A percentile compares a stretch with the other conserved stretches of the same genome.
phyloP scores from a whole-genome alignment of 37 sponge, comb jelly and placozoan genomes.

The Geodia barretti region DNA sequence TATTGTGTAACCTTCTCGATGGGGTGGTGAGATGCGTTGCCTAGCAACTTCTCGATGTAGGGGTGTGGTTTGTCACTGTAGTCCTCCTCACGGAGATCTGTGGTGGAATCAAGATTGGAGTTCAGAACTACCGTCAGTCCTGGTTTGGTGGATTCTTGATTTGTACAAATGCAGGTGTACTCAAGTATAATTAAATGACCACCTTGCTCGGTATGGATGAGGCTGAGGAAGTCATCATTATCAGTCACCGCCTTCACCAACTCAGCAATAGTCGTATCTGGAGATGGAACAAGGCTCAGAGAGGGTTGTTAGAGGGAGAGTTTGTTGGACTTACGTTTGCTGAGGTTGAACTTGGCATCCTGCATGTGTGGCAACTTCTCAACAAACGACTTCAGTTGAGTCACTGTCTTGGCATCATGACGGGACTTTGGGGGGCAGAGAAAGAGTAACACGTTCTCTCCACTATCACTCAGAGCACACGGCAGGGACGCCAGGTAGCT shows the following conservation, averaged over 20 bases:
- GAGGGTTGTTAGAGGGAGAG: background rate
- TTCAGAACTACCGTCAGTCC: too few species aligned
- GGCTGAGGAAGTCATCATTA: conserved; percentile 58
- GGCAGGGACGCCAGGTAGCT: background rate
- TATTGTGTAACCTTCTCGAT: conserved; percentile 32
- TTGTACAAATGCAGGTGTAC: too few species aligned
- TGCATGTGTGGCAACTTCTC: conserved; percentile 94
- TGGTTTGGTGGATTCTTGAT: too few species aligned
- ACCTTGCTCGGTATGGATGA: conserved; percentile 83
- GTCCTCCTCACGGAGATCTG: conserved; percentile 50
- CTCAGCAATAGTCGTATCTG: conserved; percentile 90
- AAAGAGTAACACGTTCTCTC: background rate
- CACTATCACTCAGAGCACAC: background rate
- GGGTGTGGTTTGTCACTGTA: conserved; percentile 33
- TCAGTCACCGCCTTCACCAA: conserved; percentile 76
- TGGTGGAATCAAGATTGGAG: too few species aligned
- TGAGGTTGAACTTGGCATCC: conserved; percentile 70
- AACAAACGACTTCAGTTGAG: conserved; percentile 94
- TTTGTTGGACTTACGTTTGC: conserved; percentile 64
- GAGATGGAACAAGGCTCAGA: too few species aligned
- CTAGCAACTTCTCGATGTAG: conserved; percentile 49
- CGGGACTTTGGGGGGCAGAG: conserved; percentile 24
- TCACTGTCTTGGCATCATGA: conserved; percentile 82
- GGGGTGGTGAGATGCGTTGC: conserved; percentile 25
- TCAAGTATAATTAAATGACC: too few species aligned